Percentiles rank a stretch among this genome's conserved stretches.
These are phyloP conservation scores for Nephrotoma flavescens DNA, from an alignment of 2,888 invertebrate genomes.

Conservation along the genomic window DNA sequence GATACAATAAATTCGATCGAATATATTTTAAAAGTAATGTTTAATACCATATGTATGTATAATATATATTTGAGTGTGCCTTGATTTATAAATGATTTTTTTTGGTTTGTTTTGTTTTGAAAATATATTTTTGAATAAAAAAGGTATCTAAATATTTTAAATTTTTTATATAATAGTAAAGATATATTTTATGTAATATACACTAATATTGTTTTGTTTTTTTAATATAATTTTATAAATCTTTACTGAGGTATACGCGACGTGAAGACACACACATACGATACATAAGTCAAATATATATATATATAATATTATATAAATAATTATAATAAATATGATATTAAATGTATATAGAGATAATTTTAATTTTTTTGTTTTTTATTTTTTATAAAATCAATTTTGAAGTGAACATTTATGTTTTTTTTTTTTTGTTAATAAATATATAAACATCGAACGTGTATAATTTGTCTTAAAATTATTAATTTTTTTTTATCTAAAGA, in stretches of 20 bases:
- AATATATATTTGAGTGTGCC: slow-evolving; percentile 1
- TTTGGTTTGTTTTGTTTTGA: background rate
- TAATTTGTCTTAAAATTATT: slow-evolving; percentile 10
- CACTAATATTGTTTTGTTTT: slow-evolving; percentile 10
- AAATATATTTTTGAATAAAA: background rate
- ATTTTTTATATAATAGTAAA: background rate
- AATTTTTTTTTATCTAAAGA: slow-evolving; percentile 4
- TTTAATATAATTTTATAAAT: slow-evolving; percentile 6
- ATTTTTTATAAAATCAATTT: background rate
- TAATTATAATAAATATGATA: slow-evolving; percentile 6
- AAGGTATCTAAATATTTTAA: background rate
- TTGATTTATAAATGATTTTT: background rate
- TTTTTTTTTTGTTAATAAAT: background rate
- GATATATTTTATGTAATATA: slow-evolving; percentile 3
- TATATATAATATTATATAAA: slow-evolving; percentile 8
- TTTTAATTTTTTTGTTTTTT: background rate
- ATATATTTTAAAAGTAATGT: background rate
- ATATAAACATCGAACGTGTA: slow-evolving; percentile 4
- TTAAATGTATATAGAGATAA: slow-evolving; percentile 12
- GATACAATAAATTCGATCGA: background rate
- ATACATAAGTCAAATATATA: slow-evolving; percentile 15
- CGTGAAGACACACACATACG: slow-evolving; percentile 35
- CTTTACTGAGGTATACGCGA: slow-evolving; percentile 39
- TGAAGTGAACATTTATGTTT: slow-evolving; percentile 4
- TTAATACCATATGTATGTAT: background rate